Evolutionary conservation across 2,797 vertebrate species (phyloP).

Genomic region (Neoniphon sammara): DNA sequence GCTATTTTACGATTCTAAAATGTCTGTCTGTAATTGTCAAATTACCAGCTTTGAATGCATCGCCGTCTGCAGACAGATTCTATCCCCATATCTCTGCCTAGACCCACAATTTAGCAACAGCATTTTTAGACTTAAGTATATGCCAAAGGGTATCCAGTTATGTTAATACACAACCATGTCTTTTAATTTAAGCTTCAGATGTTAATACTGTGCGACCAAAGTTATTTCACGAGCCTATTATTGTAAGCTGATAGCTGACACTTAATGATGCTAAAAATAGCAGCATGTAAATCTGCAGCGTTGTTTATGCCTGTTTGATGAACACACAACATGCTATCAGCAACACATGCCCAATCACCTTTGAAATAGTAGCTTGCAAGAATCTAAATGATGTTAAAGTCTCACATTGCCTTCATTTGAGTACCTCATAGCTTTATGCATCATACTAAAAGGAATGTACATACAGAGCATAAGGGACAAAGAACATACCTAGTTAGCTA

Average conservation of each 20-base stretch:
- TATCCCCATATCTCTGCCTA: constrained; percentile 13
- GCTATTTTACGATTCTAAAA: constrained; percentile 28
- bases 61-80: constrained; percentile 43
- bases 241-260: neutral
- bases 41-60: constrained; percentile 47
- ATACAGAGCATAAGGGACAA: neutral
- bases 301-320: neutral
- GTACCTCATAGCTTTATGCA: neutral
- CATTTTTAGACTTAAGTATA: constrained; percentile 43
- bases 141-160: constrained; percentile 16
- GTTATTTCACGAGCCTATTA: neutral
- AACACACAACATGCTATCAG: neutral
- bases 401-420: constrained; percentile 1
- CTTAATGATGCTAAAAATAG: neutral
- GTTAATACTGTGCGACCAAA: neutral
- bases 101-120: constrained; percentile 20
- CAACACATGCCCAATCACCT: neutral
- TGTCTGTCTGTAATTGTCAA: constrained; percentile 38
- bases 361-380: neutral
- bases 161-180: constrained; percentile 9
- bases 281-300: neutral
- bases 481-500: constrained; percentile 38
- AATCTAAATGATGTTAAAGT: neutral
- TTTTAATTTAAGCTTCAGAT: constrained; percentile 9
- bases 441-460: constrained; percentile 5